Evolutionary conservation across 2,113 vertebrate genomes (phyloP), one percentile per base, ranked within the genome.

Genomic region (Rostratula benghalensis): DNA sequence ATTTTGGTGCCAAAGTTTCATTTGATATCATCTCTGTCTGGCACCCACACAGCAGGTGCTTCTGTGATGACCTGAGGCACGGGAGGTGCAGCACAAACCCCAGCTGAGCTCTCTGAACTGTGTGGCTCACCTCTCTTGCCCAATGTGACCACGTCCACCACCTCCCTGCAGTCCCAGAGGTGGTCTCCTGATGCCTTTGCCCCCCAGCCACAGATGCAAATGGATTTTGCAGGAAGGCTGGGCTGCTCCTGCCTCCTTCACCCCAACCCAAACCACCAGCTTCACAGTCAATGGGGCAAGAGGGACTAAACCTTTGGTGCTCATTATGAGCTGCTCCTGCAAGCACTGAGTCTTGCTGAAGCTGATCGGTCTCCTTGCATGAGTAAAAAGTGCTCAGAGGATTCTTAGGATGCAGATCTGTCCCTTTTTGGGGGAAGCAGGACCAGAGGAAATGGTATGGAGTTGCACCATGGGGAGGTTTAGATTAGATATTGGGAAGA

Each of bases 1-100:
- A 27, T 79, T 56, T 30, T 45, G 37, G 56, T 89, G 95, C 96
- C 96, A 87, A 59, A 87, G 46, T 64, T 93, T 73, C 50, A 23
- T 20, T 67, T 35, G 95, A 92, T 90, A 78, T 41, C 73, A 67
- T 97, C 95, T 95, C 94, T 91, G 91, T 83, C 93, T 96, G 97
- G 95, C 91, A 95, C 86, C 91, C 61, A 27, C 46, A 15, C 30
- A 54, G 95, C 95, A 89, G 93, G 96, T 94, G 96, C 90, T 95
- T 88, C 78, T 6, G 21, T 39, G 61, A 31, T 45, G 84, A 78
- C 88, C 96, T 13, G 28, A 48, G 83, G 73, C 64, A 30, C 33
- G 7, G 3, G 37, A 30, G 83, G 95, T 27, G 27, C 67, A 61
- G 4, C 4, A 5, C 25, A 7, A 68, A 64, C 33, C 1, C 10